Percentiles rank a stretch among this genome's conserved stretches.
Evolutionary conservation across 1,140 invertebrate species (phyloP).

Genomic region (Macrotrachela quadricornifera): DNA sequence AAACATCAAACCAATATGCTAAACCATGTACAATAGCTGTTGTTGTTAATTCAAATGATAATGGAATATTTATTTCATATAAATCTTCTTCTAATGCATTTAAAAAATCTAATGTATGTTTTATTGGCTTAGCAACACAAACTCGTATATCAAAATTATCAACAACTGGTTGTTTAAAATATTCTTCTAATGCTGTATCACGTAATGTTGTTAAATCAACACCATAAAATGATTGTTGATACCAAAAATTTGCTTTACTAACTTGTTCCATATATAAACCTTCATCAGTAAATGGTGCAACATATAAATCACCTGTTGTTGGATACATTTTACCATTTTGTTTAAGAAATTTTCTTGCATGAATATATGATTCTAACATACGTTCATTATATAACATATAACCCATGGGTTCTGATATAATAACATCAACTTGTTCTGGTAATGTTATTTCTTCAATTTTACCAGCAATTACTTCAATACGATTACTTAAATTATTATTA

Average conservation of each 20-base stretch:
- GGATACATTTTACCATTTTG: conserved; percentile 88
- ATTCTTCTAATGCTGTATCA: conserved; percentile 79
- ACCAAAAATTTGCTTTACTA: conserved; percentile 96
- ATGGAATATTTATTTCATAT: conserved; percentile 78
- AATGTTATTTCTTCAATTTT: conserved; percentile 95
- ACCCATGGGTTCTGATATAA: conserved; percentile 97
- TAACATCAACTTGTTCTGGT: conserved; percentile 80
- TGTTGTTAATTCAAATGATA: conserved; percentile 73
- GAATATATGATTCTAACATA: conserved; percentile 94
- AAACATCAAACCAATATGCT: conserved; percentile 99
- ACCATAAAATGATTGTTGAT: conserved; percentile 90
- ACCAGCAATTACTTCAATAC: conserved; percentile 71
- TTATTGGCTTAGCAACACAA: conserved; percentile 76
- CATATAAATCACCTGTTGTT: conserved; percentile 75
- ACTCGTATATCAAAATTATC: conserved; percentile 97
- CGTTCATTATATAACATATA: conserved; percentile 99
- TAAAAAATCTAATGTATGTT: conserved; percentile 79
- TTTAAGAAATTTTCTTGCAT: conserved; percentile 91
- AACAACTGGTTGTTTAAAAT: conserved; percentile 92
- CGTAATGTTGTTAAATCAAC: conserved; percentile 74
- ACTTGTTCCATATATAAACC: conserved; percentile 92
- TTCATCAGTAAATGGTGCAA: conserved; percentile 96
- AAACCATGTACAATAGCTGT: conserved; percentile 85
- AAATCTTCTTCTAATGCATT: conserved; percentile 76
- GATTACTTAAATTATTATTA: conserved; percentile 46